phyloP scores from a whole-genome alignment of 2,888 invertebrate species.

The Aphodius granarius region DNA sequence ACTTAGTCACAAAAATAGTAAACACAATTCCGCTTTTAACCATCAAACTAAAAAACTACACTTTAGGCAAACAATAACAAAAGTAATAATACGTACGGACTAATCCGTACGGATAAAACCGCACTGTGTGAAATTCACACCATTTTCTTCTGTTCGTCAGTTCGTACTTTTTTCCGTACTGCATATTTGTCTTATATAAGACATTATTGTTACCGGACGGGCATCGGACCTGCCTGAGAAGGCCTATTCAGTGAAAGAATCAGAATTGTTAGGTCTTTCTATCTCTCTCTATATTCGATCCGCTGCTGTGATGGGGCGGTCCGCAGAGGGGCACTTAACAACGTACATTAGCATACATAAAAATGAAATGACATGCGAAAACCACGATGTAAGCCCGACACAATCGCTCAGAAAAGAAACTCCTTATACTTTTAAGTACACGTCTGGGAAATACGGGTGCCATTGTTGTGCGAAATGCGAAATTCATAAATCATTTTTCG shows the following conservation, averaged over 20 bases:
- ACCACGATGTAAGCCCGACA: not conserved
- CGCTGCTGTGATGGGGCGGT: not conserved
- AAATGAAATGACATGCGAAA: not conserved
- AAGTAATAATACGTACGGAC: too few relatives aligned
- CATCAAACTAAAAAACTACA: too few relatives aligned
- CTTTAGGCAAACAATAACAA: too few relatives aligned
- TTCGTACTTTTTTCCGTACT: too few relatives aligned
- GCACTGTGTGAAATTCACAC: too few relatives aligned
- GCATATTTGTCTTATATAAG: too few relatives aligned
- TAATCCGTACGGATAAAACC: too few relatives aligned
- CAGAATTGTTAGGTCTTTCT: not conserved
- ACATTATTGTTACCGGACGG: too few relatives aligned
- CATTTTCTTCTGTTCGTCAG: too few relatives aligned
- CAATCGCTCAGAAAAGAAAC: not conserved
- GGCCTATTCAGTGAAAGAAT: not conserved
- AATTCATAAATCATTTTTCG: not conserved
- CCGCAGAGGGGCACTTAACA: not conserved
- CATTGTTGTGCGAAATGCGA: not conserved
- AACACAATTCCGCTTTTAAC: too few relatives aligned
- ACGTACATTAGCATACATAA: not conserved
- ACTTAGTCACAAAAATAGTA: not conserved
- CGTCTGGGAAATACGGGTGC: not conserved
- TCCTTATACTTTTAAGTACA: not conserved
- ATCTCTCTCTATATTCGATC: not conserved
- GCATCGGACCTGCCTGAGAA: too few relatives aligned